These are phyloP conservation scores for Isaurus tuberculatus DNA, from an alignment of 92 coral and sea anemone genomes.

Conservation along the genomic window DNA sequence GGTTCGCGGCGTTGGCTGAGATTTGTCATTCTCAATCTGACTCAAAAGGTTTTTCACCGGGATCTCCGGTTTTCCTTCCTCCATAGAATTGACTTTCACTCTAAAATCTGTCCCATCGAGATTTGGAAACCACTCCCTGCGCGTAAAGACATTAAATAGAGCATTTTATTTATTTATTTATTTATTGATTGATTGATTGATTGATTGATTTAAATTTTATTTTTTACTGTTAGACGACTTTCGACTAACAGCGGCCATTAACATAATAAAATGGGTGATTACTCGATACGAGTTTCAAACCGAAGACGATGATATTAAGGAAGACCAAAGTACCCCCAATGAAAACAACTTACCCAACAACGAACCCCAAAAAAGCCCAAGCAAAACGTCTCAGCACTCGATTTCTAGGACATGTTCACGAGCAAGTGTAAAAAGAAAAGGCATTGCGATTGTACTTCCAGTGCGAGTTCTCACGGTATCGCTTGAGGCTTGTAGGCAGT, in stretches of 20 bases:
- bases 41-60: too few species aligned
- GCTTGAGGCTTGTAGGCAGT: slow-evolving; percentile 90
- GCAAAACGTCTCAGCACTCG: slow-evolving; percentile 9
- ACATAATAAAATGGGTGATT: slow-evolving; percentile 83
- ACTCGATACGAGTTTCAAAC: slow-evolving; percentile 58
- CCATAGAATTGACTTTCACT: too few species aligned
- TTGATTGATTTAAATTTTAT: too few species aligned
- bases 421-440: slow-evolving; percentile 16
- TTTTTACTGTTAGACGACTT: slow-evolving; percentile 72
- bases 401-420: slow-evolving; percentile 41
- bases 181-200: too few species aligned
- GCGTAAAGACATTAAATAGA: too few species aligned
- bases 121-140: too few species aligned
- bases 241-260: slow-evolving; percentile 84
- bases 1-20: too few species aligned
- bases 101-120: too few species aligned
- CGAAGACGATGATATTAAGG: slow-evolving; percentile 5
- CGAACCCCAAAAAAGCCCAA: slow-evolving; percentile 25
- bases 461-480: slow-evolving; percentile 86
- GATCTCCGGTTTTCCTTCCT: too few species aligned
- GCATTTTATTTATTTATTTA: too few species aligned
- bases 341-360: slow-evolving; percentile 13
- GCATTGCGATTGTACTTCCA: slow-evolving; percentile 62
- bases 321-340: neutral
- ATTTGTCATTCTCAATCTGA: too few species aligned